Percentiles rank a stretch among this genome's conserved stretches.
These are phyloP conservation scores for Tiliqua scincoides DNA, from an alignment of 2,113 vertebrate genomes.

Conservation along the genomic window DNA sequence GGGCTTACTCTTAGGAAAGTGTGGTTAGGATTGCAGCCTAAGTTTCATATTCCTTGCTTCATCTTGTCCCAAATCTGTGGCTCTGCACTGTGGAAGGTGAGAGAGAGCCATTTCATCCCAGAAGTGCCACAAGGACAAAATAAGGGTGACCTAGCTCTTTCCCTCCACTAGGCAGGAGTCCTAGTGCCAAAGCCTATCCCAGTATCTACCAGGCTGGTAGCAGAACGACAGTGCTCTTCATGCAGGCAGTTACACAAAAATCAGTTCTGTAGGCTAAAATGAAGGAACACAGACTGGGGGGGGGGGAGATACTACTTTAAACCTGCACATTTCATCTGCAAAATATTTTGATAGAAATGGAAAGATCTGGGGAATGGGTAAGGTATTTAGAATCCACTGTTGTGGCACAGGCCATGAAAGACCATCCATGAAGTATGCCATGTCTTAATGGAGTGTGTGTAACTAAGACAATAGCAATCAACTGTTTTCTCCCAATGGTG, in stretches of 20 bases:
- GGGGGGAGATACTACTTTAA: neutral
- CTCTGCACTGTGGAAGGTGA: no score
- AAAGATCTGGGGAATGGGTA: conserved; percentile 7
- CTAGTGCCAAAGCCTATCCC: neutral
- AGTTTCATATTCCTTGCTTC: neutral
- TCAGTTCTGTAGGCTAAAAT: neutral
- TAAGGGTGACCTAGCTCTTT: neutral
- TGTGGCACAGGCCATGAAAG: neutral
- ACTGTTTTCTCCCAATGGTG: neutral
- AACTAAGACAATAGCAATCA: conserved; percentile 19
- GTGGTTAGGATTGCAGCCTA: no score
- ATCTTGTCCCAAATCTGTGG: neutral
- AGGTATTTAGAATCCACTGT: conserved; percentile 6
- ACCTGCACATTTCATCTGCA: neutral
- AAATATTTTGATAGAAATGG: conserved; percentile 24
- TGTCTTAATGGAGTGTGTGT: neutral
- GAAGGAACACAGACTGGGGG: neutral
- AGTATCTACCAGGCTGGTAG: neutral
- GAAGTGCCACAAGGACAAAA: neutral
- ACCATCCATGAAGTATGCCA: neutral
- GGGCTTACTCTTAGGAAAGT: no score
- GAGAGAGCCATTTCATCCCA: neutral
- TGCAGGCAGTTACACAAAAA: neutral
- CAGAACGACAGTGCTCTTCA: neutral
- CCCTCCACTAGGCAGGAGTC: neutral